phyloP scores from a whole-genome alignment of 23 tunicate species.

The Ciona savignyi region DNA sequence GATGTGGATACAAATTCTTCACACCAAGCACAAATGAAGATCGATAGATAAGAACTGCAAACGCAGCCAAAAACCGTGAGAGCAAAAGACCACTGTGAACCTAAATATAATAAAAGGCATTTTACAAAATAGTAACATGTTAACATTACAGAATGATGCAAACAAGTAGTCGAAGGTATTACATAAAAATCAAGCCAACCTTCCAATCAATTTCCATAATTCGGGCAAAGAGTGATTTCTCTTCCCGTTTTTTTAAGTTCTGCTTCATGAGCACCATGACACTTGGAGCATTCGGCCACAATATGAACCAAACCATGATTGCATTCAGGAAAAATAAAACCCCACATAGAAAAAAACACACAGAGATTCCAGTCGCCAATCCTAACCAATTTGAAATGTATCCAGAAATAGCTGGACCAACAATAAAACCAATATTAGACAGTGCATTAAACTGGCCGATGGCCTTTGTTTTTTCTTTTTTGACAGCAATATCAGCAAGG shows the following conservation, averaged over 20 bases:
- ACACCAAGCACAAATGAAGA: slow-evolving; percentile 54
- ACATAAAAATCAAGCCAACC: neutral
- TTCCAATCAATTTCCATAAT: slow-evolving; percentile 11
- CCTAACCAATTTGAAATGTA: slow-evolving; percentile 23
- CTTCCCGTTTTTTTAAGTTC: too few relatives aligned
- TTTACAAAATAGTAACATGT: too few relatives aligned
- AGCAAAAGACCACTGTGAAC: slow-evolving; percentile 28
- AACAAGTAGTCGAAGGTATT: neutral
- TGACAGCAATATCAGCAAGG: slow-evolving; percentile 10
- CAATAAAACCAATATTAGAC: slow-evolving; percentile 46
- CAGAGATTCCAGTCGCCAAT: slow-evolving; percentile 8
- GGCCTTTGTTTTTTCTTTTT: slow-evolving; percentile 9
- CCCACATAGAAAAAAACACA: slow-evolving; percentile 23
- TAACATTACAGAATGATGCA: neutral
- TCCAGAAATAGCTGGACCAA: slow-evolving; percentile 49
- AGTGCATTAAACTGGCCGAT: slow-evolving; percentile 48
- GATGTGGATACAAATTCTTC: slow-evolving; percentile 16
- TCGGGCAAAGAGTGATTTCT: too few relatives aligned
- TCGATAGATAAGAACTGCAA: slow-evolving; percentile 43
- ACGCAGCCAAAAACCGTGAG: slow-evolving; percentile 38
- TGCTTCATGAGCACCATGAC: neutral
- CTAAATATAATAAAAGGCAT: neutral
- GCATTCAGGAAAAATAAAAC: slow-evolving; percentile 31
- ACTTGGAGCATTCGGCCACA: neutral
- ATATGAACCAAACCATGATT: slow-evolving; percentile 5